Evolutionary conservation across 2,797 vertebrate species (phyloP).

Genomic region (Miichthys miiuy): DNA sequence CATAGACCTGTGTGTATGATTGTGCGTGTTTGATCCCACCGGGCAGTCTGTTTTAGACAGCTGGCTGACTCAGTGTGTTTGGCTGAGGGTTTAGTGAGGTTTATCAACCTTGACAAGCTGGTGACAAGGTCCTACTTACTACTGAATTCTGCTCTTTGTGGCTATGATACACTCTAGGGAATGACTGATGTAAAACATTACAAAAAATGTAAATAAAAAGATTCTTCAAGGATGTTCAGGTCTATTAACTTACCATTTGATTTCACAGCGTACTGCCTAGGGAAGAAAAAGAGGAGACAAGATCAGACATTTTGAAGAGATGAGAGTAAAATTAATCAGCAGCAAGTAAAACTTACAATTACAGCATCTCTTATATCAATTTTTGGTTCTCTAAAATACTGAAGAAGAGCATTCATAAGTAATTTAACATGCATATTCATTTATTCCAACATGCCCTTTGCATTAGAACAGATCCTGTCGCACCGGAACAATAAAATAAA

Average conservation of each 20-base stretch:
- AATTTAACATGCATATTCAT: neutral
- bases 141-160: slow-evolving; percentile 31
- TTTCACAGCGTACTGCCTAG: slow-evolving; percentile 75
- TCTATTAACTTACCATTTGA: slow-evolving; percentile 78
- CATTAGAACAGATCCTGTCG: slow-evolving; percentile 12
- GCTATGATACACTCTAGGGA: neutral
- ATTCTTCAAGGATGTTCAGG: neutral
- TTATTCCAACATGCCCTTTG: neutral
- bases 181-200: slow-evolving; percentile 9
- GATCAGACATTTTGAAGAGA: slow-evolving; percentile 19
- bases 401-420: neutral
- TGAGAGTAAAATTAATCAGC: slow-evolving; percentile 3
- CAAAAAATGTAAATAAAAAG: slow-evolving; percentile 2
- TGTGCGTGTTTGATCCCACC: slow-evolving; percentile 46
- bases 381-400: slow-evolving; percentile 1
- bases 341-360: neutral
- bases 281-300: slow-evolving; percentile 56
- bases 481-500: neutral
- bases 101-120: slow-evolving; percentile 66
- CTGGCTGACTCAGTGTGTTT: slow-evolving; percentile 62
- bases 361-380: neutral
- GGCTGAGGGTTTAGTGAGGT: slow-evolving; percentile 58
- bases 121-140: slow-evolving; percentile 53
- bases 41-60: slow-evolving; percentile 60
- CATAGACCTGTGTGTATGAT: slow-evolving; percentile 20